phyloP scores from a whole-genome alignment of 2,113 vertebrate species.

The Larimichthys polyactis region DNA sequence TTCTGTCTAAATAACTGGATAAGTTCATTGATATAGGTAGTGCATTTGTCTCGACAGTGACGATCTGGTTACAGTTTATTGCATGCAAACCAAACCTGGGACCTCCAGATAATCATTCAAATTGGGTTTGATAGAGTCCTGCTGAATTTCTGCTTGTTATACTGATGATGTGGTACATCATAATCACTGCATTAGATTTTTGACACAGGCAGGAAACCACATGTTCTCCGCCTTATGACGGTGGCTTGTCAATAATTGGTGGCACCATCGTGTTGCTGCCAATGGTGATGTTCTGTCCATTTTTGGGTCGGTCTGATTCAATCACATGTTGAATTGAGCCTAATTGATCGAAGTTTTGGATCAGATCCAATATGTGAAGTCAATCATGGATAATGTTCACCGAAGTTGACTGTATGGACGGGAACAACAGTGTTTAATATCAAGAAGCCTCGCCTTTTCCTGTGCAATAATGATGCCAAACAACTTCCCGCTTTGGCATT shows the following conservation, averaged over 20 bases:
- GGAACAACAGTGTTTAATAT: neutral
- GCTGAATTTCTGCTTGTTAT: neutral
- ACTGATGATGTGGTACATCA: neutral
- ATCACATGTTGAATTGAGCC: neutral
- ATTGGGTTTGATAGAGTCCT: neutral
- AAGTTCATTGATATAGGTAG: neutral
- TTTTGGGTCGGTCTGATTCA: neutral
- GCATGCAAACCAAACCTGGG: neutral
- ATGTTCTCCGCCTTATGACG: too few species aligned
- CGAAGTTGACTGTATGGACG: neutral
- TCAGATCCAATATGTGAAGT: neutral
- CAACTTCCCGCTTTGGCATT: constrained; percentile 7
- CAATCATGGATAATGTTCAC: neutral
- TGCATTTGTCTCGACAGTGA: neutral
- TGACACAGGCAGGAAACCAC: neutral
- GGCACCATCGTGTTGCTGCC: too few species aligned
- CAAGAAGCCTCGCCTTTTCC: neutral
- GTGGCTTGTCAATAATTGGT: neutral
- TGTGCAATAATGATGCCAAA: neutral
- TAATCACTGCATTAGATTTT: neutral
- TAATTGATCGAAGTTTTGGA: neutral
- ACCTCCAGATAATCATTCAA: neutral
- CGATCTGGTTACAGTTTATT: neutral
- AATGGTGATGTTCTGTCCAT: neutral
- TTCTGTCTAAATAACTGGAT: neutral